Conservation (phyloP, 2,888 invertebrate species). For the Drosophila fulvimacula region DNA sequence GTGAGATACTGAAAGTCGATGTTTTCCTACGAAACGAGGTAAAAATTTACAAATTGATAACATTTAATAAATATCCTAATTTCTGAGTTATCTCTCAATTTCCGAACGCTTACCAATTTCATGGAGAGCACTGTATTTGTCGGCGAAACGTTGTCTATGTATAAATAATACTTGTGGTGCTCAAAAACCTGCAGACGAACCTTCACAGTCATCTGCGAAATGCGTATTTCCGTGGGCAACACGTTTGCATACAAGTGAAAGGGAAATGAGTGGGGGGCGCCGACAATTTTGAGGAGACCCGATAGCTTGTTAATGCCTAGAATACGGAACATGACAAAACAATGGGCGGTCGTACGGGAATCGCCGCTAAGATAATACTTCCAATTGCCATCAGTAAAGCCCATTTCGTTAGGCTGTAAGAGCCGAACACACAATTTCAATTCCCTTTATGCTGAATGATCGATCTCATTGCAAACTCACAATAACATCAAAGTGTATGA, state of each 20-base stretch:
- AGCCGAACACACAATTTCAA: background rate
- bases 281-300: constrained; percentile 79
- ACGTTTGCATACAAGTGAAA: constrained; percentile 74
- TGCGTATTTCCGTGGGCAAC: constrained; percentile 66
- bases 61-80: too few species aligned
- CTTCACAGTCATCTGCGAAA: constrained; percentile 51
- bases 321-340: constrained; percentile 65
- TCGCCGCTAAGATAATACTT: constrained; percentile 73
- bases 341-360: constrained; percentile 44
- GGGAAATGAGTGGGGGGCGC: constrained; percentile 59
- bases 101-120: constrained; percentile 65
- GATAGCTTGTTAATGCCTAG: constrained; percentile 62
- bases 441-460: background rate
- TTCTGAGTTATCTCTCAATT: too few species aligned
- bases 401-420: constrained; percentile 69
- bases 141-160: constrained; percentile 77
- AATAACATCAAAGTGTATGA: constrained; percentile 78
- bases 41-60: too few species aligned
- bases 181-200: constrained; percentile 64
- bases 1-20: constrained; percentile 61
- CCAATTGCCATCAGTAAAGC: constrained; percentile 66
- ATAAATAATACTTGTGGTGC: constrained; percentile 56
- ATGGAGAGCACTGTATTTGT: constrained; percentile 73
- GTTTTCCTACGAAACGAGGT: constrained; percentile 47
- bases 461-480: constrained; percentile 51